Evolutionary conservation across 1,140 invertebrate species (phyloP).

Genomic region (Capitella teleta): DNA sequence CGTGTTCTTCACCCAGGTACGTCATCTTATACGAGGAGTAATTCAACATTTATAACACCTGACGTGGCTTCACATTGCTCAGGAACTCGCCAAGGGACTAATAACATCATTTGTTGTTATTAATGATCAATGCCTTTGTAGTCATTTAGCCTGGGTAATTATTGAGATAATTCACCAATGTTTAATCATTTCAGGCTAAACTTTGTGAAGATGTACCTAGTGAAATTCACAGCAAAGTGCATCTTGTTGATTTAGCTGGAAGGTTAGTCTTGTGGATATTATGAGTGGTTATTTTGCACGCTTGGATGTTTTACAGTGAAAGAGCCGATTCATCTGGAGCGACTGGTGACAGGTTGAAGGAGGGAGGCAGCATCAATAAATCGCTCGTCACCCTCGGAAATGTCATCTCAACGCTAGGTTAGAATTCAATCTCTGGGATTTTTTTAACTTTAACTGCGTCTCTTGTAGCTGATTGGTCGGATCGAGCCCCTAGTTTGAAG

Average conservation of each 20-base stretch:
- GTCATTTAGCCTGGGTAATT: too few species aligned
- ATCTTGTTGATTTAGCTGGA: slow-evolving; percentile 78
- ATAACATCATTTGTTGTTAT: too few species aligned
- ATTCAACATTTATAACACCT: neutral
- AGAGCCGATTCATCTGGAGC: slow-evolving; percentile 92
- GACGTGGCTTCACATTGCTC: too few species aligned
- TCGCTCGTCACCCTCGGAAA: slow-evolving; percentile 95
- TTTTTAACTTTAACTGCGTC: too few species aligned
- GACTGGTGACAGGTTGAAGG: slow-evolving; percentile 89
- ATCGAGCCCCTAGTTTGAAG: slow-evolving; percentile 23
- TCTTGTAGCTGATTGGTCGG: slow-evolving; percentile 5
- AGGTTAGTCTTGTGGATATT: slow-evolving; percentile 45
- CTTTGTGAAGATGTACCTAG: slow-evolving; percentile 37
- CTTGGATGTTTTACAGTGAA: slow-evolving; percentile 59
- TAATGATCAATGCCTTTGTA: too few species aligned
- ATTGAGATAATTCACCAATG: neutral
- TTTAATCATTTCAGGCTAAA: slow-evolving; percentile 19
- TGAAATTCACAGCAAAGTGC: slow-evolving; percentile 47
- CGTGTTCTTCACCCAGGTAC: slow-evolving; percentile 74
- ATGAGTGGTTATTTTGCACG: too few species aligned
- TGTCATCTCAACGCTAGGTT: slow-evolving; percentile 95
- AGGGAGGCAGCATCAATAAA: slow-evolving; percentile 99
- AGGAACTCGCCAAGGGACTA: too few species aligned
- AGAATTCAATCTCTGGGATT: slow-evolving; percentile 41
- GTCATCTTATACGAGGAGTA: neutral